Conservation (phyloP, 1,140 invertebrate species). For the Lordiphosa stackelbergi region DNA sequence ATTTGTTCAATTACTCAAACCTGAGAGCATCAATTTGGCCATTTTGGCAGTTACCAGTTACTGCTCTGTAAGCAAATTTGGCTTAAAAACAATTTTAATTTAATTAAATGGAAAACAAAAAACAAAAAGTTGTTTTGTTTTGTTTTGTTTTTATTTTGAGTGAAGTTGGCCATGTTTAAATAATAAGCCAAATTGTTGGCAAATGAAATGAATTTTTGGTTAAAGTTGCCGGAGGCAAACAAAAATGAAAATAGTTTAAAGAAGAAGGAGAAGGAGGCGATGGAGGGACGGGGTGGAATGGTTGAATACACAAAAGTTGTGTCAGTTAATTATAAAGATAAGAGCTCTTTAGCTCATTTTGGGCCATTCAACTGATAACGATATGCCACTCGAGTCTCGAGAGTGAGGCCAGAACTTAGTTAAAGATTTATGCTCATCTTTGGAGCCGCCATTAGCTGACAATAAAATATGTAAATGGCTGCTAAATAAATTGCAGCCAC, state of each 20-base stretch:
- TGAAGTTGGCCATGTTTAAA: conserved; percentile 47
- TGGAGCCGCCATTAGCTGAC: conserved; percentile 42
- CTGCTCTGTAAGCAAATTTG: conserved; percentile 39
- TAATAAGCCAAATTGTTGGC: conserved; percentile 62
- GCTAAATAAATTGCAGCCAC: conserved; percentile 67
- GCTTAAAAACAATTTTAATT: conserved; percentile 66
- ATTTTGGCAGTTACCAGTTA: too few relatives aligned
- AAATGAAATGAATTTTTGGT: conserved; percentile 37
- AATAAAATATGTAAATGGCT: conserved; percentile 71
- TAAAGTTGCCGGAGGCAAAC: conserved; percentile 11
- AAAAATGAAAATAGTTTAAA: conserved; percentile 32
- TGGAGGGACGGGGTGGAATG: background rate
- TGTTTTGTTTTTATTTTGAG: conserved; percentile 22
- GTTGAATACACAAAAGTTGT: conserved; percentile 11
- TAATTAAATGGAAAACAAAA: conserved; percentile 65
- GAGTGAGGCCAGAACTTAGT: too few relatives aligned
- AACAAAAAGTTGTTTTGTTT: conserved; percentile 31
- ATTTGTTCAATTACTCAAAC: conserved; percentile 66
- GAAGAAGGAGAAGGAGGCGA: background rate
- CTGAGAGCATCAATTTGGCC: conserved; percentile 52
- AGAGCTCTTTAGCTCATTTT: background rate
- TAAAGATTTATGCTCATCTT: too few relatives aligned
- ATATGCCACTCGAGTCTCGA: background rate
- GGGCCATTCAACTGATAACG: background rate
- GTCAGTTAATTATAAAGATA: conserved; percentile 15